phyloP scores from a whole-genome alignment of 2,888 invertebrate species.

The Tuta absoluta region DNA sequence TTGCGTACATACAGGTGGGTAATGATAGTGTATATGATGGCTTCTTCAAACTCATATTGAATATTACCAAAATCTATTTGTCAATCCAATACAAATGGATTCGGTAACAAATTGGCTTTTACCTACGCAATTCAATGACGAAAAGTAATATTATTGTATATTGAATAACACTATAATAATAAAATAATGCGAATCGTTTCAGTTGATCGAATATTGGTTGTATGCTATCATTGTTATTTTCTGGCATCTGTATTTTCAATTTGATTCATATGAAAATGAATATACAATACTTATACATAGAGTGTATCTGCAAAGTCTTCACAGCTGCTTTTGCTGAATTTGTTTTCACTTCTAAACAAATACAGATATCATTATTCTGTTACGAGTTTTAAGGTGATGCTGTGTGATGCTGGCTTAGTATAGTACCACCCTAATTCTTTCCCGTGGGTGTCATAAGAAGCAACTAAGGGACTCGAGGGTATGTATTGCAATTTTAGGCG shows the following conservation, averaged over 20 bases:
- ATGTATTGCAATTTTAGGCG: too few relatives aligned
- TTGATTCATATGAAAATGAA: neutral
- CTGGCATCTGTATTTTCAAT: neutral
- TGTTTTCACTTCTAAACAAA: too few relatives aligned
- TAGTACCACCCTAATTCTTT: too few relatives aligned
- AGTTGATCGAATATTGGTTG: slow-evolving; percentile 4
- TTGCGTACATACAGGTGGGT: too few relatives aligned
- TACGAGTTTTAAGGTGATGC: too few relatives aligned
- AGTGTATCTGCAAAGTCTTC: too few relatives aligned
- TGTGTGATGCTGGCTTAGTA: too few relatives aligned
- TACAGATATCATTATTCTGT: too few relatives aligned
- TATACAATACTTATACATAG: too few relatives aligned
- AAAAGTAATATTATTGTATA: neutral
- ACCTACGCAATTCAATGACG: neutral
- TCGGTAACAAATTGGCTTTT: slow-evolving; percentile 15
- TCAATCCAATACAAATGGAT: slow-evolving; percentile 7
- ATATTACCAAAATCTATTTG: slow-evolving; percentile 1
- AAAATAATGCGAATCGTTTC: slow-evolving; percentile 2
- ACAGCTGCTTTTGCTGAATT: too few relatives aligned
- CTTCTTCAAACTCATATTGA: neutral
- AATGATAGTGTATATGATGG: neutral
- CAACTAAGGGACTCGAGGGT: too few relatives aligned
- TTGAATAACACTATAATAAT: slow-evolving; percentile 10
- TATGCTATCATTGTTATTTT: slow-evolving; percentile 1
- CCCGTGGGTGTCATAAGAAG: too few relatives aligned